Base-by-base conservation (phyloP, 2,888 invertebrate species). In the Micoletzkya japonica region DNA sequence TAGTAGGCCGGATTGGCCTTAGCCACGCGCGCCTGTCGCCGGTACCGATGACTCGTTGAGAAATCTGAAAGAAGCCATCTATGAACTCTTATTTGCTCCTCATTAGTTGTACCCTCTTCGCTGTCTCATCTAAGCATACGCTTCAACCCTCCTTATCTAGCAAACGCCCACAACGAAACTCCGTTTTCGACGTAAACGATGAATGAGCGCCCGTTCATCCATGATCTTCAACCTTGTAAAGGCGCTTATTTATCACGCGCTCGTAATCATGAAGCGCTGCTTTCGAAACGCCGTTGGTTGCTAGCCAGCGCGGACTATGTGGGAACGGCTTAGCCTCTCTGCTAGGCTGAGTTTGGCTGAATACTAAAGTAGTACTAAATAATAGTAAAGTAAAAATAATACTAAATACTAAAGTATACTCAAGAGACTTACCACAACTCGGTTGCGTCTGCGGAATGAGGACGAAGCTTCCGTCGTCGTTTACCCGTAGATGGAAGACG, bases 1-100 rank as follows among this genome's bases (percentile, higher is more conserved):
- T 84, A 78, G 77, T 84, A 77, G 70, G 71, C 68, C 67, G 77
- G 70, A 58, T 66, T 73, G 61, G 32, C 70, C 63, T 64, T 67
- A 30, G 60, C 50, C 2, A 50, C 56, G 28, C 64, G 64, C 4
- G 52, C 26, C 37, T 66, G 64, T 20, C 64, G 34, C 64, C 54
- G 52, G 37, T 14, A 39, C 24, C 57, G 58, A 52, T 34, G 26
- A n/a, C 63, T 39, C 24, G 34, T 26, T 1, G 26, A 17, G 49
- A 70, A 36, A 32, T 70, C 70, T 70, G 63, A 4, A 64, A 1
- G 44, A 44, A 24, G 10, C 1, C 20, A n/a, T 14, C 44, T n/a
- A 20, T 14, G 7, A 24, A 7, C 34, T 17, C 7, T 24, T 44
- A 44, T 44, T 59, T 59, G 20, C 17, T 56, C 28, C 10, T n/a